A percentile compares a stretch with the other conserved stretches of the same genome.
These are phyloP conservation scores for Trichoplax adhaerens DNA, from an alignment of 37 sponge, comb jelly and placozoan genomes.

Conservation along the genomic window DNA sequence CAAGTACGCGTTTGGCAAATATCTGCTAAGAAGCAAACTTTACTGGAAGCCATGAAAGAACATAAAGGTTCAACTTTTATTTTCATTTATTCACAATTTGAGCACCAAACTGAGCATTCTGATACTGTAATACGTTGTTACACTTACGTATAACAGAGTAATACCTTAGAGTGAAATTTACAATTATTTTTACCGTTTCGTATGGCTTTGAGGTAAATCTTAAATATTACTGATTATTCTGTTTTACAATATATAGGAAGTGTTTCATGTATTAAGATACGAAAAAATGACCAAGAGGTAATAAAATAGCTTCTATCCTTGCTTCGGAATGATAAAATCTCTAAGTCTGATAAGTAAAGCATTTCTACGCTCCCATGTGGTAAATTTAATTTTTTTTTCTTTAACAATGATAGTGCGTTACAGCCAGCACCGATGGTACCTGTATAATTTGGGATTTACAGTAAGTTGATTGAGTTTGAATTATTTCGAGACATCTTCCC, in stretches of 20 bases:
- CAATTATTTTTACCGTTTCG: too few species aligned
- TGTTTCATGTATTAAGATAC: slow-evolving; percentile 71
- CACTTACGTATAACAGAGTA: too few species aligned
- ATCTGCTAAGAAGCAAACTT: slow-evolving; percentile 19
- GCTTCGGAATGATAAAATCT: not conserved
- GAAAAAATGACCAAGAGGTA: slow-evolving; percentile 39
- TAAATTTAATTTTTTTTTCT: slow-evolving; percentile 1
- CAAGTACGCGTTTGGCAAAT: slow-evolving; percentile 95
- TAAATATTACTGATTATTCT: too few species aligned
- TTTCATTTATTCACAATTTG: too few species aligned
- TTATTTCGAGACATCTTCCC: too few species aligned
- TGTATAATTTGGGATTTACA: slow-evolving; percentile 97
- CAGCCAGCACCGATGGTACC: slow-evolving; percentile 77
- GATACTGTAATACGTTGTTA: too few species aligned
- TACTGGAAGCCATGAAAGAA: slow-evolving; percentile 91
- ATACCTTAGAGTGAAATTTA: too few species aligned
- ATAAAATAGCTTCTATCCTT: not conserved
- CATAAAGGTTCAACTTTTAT: slow-evolving; percentile 49
- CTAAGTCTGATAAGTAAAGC: too few species aligned
- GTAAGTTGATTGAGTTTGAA: slow-evolving; percentile 23
- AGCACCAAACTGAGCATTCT: too few species aligned
- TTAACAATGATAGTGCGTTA: slow-evolving; percentile 55
- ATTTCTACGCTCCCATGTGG: not conserved
- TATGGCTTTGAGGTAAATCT: too few species aligned
- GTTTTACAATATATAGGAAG: slow-evolving; percentile 16